Percentiles rank a stretch among this genome's conserved stretches.
phyloP scores from a whole-genome alignment of 2,797 vertebrate genomes.

The Podargus strigoides region DNA sequence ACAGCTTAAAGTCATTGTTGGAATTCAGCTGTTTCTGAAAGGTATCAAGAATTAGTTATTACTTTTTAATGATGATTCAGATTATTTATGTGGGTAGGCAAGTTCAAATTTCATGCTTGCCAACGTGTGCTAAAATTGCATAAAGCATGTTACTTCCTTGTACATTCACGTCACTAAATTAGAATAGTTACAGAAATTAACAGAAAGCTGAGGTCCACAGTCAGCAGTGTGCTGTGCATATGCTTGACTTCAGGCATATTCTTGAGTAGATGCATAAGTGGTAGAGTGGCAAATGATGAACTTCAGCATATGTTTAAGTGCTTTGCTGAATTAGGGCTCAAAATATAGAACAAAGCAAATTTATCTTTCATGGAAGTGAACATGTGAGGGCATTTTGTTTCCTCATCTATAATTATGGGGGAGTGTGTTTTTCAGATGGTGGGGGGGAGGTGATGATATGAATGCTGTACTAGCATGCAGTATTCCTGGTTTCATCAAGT shows the following conservation, averaged over 20 bases:
- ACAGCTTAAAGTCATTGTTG: not conserved
- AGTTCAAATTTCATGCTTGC: not conserved
- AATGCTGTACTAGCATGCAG: not conserved
- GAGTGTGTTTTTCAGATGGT: not conserved
- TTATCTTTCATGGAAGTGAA: not conserved
- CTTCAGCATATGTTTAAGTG: constrained; percentile 34
- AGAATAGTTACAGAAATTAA: constrained; percentile 11
- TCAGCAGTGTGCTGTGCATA: constrained; percentile 12
- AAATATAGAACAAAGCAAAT: constrained; percentile 11
- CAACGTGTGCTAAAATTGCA: not conserved
- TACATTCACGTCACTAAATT: not conserved
- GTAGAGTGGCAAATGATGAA: not conserved
- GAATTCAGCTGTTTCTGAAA: not conserved
- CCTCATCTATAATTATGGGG: not conserved
- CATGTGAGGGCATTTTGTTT: not conserved
- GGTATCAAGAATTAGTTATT: not conserved
- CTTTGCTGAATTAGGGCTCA: not conserved
- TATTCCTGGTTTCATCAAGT: not conserved
- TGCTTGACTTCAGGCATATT: constrained; percentile 35
- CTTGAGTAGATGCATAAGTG: not conserved
- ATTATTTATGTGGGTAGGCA: not conserved
- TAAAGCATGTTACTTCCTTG: not conserved
- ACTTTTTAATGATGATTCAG: not conserved
- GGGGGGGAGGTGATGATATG: not conserved
- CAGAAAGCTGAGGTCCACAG: not conserved